A percentile compares a stretch with the other conserved stretches of the same genome.
Evolutionary conservation across 2,113 vertebrate species (phyloP).

Genomic region (Motacilla tschutschensis): DNA sequence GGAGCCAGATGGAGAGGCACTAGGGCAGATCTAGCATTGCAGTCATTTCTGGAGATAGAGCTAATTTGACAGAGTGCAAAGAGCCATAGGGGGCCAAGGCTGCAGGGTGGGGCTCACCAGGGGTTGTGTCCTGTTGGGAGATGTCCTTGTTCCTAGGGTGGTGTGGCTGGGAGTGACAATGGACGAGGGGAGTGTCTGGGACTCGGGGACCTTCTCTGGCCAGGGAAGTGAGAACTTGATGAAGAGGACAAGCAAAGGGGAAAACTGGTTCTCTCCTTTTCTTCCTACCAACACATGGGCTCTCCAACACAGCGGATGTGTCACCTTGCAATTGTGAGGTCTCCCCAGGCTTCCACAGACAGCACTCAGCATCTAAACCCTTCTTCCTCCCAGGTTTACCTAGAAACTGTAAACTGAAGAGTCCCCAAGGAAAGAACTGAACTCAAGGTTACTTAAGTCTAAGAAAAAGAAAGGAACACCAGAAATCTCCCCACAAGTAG

Average conservation of each 20-base stretch:
- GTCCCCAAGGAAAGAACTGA: not conserved
- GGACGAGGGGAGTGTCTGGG: not conserved
- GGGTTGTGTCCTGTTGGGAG: fast-evolving
- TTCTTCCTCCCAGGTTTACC: not conserved
- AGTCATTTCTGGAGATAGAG: not conserved
- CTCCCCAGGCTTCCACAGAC: not conserved
- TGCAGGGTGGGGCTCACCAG: not conserved
- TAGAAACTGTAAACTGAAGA: not conserved
- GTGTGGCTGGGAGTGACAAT: not conserved
- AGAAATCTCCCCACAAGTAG: not conserved
- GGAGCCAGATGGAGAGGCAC: not conserved
- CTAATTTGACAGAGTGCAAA: not conserved
- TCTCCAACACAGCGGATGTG: not conserved
- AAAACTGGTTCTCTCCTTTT: not conserved
- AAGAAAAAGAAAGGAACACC: not conserved
- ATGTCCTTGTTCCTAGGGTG: not conserved
- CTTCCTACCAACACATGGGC: fast-evolving
- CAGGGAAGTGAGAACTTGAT: not conserved
- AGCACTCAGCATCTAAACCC: not conserved
- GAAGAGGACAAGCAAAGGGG: not conserved
- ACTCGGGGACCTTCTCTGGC: not conserved
- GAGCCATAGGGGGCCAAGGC: not conserved
- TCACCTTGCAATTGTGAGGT: not conserved
- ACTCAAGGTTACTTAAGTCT: not conserved
- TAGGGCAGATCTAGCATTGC: not conserved